Evolutionary conservation across 2,113 vertebrate species (phyloP).

Genomic region (Climacteris rufus): DNA sequence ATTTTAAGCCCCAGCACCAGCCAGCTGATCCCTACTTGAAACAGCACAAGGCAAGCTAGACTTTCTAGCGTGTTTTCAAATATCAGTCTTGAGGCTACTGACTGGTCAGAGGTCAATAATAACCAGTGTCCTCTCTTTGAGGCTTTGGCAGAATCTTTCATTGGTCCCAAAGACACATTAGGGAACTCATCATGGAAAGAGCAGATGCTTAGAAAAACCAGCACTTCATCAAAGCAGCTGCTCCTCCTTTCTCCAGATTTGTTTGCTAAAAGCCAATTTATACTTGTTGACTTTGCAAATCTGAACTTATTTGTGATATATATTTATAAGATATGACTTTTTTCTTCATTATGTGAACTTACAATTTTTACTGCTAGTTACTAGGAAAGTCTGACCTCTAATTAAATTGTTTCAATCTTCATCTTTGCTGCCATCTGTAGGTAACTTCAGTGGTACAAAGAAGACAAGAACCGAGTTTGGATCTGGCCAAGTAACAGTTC

Average conservation of each 20-base stretch:
- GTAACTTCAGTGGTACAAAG: neutral
- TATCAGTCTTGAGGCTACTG: neutral
- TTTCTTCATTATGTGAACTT: neutral
- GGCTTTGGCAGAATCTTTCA: neutral
- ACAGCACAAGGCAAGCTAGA: neutral
- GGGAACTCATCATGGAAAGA: neutral
- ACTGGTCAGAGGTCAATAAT: neutral
- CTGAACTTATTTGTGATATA: neutral
- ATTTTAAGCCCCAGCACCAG: neutral
- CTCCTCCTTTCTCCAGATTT: neutral
- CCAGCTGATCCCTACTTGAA: neutral
- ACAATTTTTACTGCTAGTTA: neutral
- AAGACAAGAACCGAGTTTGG: neutral
- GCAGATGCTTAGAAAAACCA: neutral
- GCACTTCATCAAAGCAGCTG: neutral
- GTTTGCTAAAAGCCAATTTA: neutral
- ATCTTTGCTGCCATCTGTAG: constrained; percentile 57
- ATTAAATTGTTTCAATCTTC: neutral
- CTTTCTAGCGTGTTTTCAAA: neutral
- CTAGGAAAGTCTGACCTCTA: neutral
- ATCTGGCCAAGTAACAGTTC: neutral
- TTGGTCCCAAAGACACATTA: neutral
- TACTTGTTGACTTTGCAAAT: neutral
- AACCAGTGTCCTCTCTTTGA: neutral
- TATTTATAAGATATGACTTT: neutral